Percentiles rank a stretch among this genome's conserved stretches.
Evolutionary conservation across 2,797 vertebrate genomes (phyloP).

Genomic region (Sus cebifrons): DNA sequence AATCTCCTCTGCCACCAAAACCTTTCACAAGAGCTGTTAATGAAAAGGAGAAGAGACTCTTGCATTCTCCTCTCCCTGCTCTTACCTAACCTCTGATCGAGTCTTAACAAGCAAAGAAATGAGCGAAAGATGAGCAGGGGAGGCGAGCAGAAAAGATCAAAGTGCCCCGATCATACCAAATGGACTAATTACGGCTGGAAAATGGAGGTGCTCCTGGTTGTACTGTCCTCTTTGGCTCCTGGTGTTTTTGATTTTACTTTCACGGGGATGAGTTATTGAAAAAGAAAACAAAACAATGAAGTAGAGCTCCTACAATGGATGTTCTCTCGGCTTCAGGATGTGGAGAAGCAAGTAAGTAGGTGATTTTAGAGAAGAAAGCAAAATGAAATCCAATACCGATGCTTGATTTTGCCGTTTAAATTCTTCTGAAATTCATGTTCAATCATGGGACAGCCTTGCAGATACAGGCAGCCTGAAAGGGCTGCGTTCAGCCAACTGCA

Average conservation of each 20-base stretch:
- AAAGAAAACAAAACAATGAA: neutral
- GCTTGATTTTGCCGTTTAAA: neutral
- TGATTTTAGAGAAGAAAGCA: neutral
- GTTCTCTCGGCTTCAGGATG: neutral
- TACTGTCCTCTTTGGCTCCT: neutral
- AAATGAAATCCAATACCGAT: neutral
- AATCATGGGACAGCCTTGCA: constrained; percentile 24
- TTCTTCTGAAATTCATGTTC: constrained; percentile 32
- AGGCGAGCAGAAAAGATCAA: neutral
- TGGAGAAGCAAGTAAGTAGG: neutral
- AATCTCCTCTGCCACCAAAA: constrained; percentile 64
- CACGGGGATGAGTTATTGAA: neutral
- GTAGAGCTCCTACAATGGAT: neutral
- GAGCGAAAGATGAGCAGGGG: constrained; percentile 38
- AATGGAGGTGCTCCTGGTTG: neutral
- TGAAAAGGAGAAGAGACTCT: constrained; percentile 19
- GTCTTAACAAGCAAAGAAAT: constrained; percentile 74
- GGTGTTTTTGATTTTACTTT: constrained; percentile 29
- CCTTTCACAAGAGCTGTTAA: constrained; percentile 58
- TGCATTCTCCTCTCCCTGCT: constrained; percentile 49
- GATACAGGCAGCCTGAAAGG: neutral
- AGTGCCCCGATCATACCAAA: constrained; percentile 18
- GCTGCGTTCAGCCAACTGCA: neutral
- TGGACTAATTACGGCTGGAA: constrained; percentile 36
- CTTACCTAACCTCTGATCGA: constrained; percentile 60